A percentile compares a stretch with the other conserved stretches of the same genome.
phyloP scores from a whole-genome alignment of 2,888 invertebrate species.

The Osedax frankpressi region DNA sequence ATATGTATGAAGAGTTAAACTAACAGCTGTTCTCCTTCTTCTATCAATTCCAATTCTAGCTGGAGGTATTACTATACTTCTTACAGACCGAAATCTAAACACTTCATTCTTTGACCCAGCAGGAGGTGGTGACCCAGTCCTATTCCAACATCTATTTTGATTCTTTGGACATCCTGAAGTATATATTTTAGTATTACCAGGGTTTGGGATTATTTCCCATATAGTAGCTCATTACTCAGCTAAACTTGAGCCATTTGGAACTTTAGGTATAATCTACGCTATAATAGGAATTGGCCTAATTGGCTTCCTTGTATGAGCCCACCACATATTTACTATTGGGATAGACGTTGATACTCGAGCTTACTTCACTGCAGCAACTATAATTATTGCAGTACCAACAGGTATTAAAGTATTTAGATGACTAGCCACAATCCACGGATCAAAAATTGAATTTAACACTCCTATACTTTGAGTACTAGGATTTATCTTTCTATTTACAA shows the following conservation, averaged over 20 bases:
- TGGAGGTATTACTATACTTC: slow-evolving; percentile 65
- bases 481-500: slow-evolving; percentile 65
- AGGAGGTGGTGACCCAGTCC: slow-evolving; percentile 66
- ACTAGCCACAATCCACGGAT: slow-evolving; percentile 59
- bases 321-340: slow-evolving; percentile 72
- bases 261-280: slow-evolving; percentile 63
- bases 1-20: slow-evolving; percentile 62
- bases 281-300: slow-evolving; percentile 67
- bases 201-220: slow-evolving; percentile 69
- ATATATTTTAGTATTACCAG: slow-evolving; percentile 71
- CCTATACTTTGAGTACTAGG: slow-evolving; percentile 59
- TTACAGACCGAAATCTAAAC: slow-evolving; percentile 68
- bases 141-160: slow-evolving; percentile 73
- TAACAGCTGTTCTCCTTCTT: slow-evolving; percentile 57
- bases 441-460: slow-evolving; percentile 54
- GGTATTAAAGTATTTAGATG: slow-evolving; percentile 72
- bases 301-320: slow-evolving; percentile 72
- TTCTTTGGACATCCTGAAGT: slow-evolving; percentile 78
- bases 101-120: slow-evolving; percentile 68
- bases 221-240: slow-evolving; percentile 55
- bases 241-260: slow-evolving; percentile 63
- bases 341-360: slow-evolving; percentile 72
- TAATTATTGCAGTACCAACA: slow-evolving; percentile 73
- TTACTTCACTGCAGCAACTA: slow-evolving; percentile 70
- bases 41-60: slow-evolving; percentile 64